Conservation (phyloP, 2,113 vertebrate species). For the Oreochromis aureus region DNA sequence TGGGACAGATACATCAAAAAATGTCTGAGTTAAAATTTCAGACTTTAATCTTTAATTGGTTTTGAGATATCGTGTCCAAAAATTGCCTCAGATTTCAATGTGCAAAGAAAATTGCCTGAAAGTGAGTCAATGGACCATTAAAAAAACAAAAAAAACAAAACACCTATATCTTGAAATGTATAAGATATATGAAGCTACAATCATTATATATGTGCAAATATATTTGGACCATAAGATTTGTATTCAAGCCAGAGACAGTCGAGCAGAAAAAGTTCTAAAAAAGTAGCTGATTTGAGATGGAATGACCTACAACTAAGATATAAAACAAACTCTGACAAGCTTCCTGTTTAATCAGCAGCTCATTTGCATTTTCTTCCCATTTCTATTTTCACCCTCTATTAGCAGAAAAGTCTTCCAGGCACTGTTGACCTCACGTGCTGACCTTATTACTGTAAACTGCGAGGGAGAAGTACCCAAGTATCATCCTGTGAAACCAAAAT, state of each 20-base stretch:
- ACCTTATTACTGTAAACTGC: background rate
- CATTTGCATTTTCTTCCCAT: background rate
- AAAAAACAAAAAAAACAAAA: accelerated
- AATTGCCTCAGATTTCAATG: background rate
- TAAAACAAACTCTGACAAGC: background rate
- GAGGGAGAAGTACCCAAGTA: background rate
- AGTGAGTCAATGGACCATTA: background rate
- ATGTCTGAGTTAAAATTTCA: background rate
- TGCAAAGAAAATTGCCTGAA: background rate
- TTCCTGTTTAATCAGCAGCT: background rate
- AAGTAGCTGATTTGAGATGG: background rate
- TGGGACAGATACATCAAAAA: background rate
- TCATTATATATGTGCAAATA: background rate
- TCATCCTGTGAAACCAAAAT: background rate
- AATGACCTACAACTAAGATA: background rate
- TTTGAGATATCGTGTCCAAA: background rate
- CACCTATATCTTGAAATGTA: background rate
- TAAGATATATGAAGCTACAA: background rate
- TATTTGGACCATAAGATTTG: background rate
- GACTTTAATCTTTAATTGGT: background rate
- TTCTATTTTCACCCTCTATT: background rate
- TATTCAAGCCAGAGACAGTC: background rate
- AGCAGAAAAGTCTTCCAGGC: background rate
- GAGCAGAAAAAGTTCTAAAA: background rate
- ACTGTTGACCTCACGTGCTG: background rate